Percentiles rank a stretch among this genome's conserved stretches.
Conservation (phyloP, 2,797 vertebrate species). For the Mormyrus hasselquistii region DNA sequence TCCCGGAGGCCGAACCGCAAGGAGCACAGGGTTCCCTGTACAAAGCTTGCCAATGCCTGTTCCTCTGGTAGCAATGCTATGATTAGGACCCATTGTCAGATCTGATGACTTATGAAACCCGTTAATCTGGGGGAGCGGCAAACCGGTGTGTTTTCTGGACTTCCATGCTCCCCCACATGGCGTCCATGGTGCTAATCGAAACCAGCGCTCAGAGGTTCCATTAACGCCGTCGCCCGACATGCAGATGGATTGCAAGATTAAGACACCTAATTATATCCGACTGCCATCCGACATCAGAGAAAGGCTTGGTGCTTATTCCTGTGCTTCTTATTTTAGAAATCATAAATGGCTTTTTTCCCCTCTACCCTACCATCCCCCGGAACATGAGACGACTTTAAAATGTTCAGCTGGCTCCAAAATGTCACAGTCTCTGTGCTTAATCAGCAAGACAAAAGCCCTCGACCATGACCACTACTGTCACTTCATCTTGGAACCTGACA, state of each 20-base stretch:
- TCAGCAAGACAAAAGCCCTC: constrained; percentile 10
- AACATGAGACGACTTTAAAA: constrained; percentile 12
- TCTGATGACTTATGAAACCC: neutral
- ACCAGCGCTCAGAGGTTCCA: neutral
- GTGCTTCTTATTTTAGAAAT: constrained; percentile 22
- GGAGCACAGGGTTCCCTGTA: neutral
- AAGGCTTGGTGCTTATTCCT: neutral
- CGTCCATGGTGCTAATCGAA: neutral
- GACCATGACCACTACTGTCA: neutral
- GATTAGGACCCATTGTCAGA: neutral
- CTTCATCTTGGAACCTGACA: neutral
- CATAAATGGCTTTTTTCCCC: constrained; percentile 6
- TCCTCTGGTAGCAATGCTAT: neutral
- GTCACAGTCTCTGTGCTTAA: constrained; percentile 8
- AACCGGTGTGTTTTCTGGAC: neutral
- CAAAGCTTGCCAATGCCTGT: neutral
- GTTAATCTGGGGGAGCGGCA: neutral
- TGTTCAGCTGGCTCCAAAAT: neutral
- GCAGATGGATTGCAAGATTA: constrained; percentile 21
- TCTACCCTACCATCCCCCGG: neutral
- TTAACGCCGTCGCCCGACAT: neutral
- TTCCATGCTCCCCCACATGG: neutral
- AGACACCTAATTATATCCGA: constrained; percentile 12
- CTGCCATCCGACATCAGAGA: constrained; percentile 2
- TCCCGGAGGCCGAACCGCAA: neutral